A percentile compares a stretch with the other conserved stretches of the same genome.
Conservation (phyloP, 1,140 invertebrate genomes). For the Drosophila sturtevanti region DNA sequence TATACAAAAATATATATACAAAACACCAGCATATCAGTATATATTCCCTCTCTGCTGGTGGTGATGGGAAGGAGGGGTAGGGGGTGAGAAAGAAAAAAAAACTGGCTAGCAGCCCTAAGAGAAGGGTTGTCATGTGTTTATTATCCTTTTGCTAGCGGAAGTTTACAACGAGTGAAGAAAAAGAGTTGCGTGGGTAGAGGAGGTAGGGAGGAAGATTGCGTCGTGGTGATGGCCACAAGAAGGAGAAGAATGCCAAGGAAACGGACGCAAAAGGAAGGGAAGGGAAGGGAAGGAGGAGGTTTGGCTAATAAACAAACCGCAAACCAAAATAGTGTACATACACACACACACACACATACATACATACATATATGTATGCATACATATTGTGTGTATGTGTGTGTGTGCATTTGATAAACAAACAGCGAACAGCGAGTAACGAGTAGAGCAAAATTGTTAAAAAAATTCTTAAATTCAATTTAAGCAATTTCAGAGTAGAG, state of each 20-base stretch:
- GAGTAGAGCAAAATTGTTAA: not conserved
- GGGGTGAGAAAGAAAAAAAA: not conserved
- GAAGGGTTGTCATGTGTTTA: constrained; percentile 54
- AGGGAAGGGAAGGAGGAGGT: too few species aligned
- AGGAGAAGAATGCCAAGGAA: too few species aligned
- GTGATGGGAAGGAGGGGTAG: not conserved
- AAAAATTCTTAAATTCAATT: too few species aligned
- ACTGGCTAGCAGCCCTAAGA: not conserved
- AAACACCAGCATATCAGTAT: constrained; percentile 12
- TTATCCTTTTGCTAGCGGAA: constrained; percentile 35
- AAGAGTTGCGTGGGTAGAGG: not conserved
- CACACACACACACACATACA: not conserved
- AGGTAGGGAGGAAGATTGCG: not conserved
- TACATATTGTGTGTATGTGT: not conserved
- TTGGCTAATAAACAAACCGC: not conserved
- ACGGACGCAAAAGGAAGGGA: too few species aligned
- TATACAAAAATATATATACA: constrained; percentile 23
- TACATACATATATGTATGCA: not conserved
- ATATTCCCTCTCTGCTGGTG: not conserved
- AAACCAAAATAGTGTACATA: not conserved
- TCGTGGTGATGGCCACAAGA: not conserved
- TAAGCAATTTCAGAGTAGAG: too few species aligned
- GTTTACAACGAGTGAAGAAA: constrained; percentile 33
- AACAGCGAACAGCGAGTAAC: not conserved
- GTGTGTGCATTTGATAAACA: not conserved